phyloP scores from a whole-genome alignment of 2,113 vertebrate species.

The Procavia capensis region DNA sequence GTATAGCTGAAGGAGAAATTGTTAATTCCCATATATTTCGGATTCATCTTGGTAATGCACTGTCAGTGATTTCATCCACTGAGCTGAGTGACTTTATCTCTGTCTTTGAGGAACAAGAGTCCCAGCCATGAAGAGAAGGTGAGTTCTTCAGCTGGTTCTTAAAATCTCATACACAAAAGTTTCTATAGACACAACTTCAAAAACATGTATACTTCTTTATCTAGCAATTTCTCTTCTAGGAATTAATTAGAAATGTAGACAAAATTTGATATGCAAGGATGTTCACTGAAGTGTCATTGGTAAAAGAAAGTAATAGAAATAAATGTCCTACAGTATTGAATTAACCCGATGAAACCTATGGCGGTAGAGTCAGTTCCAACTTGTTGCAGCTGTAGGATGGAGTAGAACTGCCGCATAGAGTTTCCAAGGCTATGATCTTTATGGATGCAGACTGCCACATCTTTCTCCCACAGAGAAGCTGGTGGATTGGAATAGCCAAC shows the following conservation, averaged over 20 bases:
- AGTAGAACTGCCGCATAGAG: no score
- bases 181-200: background rate
- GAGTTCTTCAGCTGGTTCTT: background rate
- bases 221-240: background rate
- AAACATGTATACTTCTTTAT: no score
- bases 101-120: constrained; percentile 1
- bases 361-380: no score
- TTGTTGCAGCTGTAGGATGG: no score
- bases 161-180: background rate
- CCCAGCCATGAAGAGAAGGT: background rate
- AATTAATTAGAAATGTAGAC: background rate
- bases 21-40: constrained; percentile 37
- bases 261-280: constrained; percentile 42
- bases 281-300: background rate
- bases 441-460: no score
- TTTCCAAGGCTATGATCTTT: no score
- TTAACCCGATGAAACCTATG: background rate
- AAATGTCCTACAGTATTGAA: background rate
- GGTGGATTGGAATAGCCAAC: no score
- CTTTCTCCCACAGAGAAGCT: no score
- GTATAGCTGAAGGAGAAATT: constrained; percentile 54
- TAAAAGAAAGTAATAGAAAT: constrained; percentile 46
- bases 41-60: constrained; percentile 51
- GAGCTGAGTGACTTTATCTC: background rate
- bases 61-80: background rate